A percentile compares a stretch with the other conserved stretches of the same genome.
Conservation (phyloP, 2,888 invertebrate species). For the Drosophila mulleri region DNA sequence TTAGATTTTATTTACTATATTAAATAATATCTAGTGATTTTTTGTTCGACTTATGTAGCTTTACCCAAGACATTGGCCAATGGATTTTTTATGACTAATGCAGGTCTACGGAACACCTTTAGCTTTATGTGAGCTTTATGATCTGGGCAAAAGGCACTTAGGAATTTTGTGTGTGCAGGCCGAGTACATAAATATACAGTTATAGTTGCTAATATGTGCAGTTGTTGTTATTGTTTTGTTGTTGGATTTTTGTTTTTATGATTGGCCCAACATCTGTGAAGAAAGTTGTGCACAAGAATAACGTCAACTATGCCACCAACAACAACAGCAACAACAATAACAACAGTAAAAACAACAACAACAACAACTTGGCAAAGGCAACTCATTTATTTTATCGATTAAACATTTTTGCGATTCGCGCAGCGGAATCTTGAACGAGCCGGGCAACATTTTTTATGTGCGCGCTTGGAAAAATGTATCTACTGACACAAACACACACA, state of each 20-base stretch:
- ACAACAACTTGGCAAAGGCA: constrained; percentile 62
- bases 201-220: constrained; percentile 38
- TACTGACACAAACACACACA: constrained; percentile 67
- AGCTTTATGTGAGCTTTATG: constrained; percentile 47
- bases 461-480: constrained; percentile 72
- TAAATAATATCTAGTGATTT: background rate
- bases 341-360: constrained; percentile 22
- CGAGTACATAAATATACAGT: constrained; percentile 69
- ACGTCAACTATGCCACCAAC: constrained; percentile 69
- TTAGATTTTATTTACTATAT: background rate
- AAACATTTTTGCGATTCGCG: constrained; percentile 83
- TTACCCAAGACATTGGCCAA: background rate
- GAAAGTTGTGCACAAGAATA: constrained; percentile 67
- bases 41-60: background rate
- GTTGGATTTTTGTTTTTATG: constrained; percentile 46
- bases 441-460: constrained; percentile 61
- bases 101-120: constrained; percentile 27
- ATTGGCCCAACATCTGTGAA: constrained; percentile 56
- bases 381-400: constrained; percentile 84
- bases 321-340: constrained; percentile 23
- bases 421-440: constrained; percentile 74
- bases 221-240: constrained; percentile 2
- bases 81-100: background rate
- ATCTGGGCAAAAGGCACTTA: constrained; percentile 43
- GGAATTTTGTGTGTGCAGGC: constrained; percentile 36